Evolutionary conservation across 2,888 invertebrate genomes (phyloP).

Genomic region (Mylabris sibirica): DNA sequence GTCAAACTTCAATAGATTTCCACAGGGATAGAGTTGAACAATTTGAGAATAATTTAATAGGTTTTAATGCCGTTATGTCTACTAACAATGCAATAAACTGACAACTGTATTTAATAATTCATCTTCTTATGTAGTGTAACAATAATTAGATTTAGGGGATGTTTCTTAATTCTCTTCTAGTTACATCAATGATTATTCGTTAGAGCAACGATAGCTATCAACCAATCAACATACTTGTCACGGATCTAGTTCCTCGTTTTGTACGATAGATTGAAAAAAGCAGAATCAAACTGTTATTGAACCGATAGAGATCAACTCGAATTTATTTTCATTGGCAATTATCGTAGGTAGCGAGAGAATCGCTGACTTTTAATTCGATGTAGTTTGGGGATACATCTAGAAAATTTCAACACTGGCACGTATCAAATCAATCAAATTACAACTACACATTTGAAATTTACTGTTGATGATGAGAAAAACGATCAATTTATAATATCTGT

Average conservation of each 20-base stretch:
- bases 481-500: not conserved
- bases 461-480: not conserved
- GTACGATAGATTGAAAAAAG: slow-evolving; percentile 1
- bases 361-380: slow-evolving; percentile 4
- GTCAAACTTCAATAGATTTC: slow-evolving; percentile 45
- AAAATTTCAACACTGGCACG: not conserved
- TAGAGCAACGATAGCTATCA: not conserved
- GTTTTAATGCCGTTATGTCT: slow-evolving; percentile 34
- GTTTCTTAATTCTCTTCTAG: not conserved
- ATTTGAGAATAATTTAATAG: slow-evolving; percentile 41
- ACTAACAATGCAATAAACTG: slow-evolving; percentile 33
- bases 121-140: not conserved
- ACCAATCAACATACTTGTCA: slow-evolving; percentile 2
- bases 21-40: slow-evolving; percentile 41
- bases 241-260: not conserved
- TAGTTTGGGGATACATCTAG: not conserved
- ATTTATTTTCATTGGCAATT: not conserved
- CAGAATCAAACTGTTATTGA: not conserved
- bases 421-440: not conserved
- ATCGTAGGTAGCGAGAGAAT: not conserved
- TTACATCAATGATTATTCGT: not conserved
- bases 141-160: slow-evolving; percentile 21
- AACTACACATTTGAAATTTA: not conserved
- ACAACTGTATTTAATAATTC: slow-evolving; percentile 5
- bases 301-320: not conserved